Conservation (phyloP, 2,113 vertebrate genomes). For the Albula glossodonta region DNA sequence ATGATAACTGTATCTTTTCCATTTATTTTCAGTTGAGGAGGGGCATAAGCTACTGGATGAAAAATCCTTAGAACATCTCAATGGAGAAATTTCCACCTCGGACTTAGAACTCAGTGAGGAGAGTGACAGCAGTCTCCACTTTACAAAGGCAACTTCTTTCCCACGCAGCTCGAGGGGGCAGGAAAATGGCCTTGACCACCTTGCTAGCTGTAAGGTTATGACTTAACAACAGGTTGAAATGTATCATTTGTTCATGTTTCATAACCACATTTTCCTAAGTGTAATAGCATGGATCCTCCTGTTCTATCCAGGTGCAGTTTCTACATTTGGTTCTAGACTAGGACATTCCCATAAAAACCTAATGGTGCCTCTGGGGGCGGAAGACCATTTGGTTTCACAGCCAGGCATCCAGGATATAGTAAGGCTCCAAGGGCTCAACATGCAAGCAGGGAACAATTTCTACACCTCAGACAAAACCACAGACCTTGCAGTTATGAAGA, state of each 20-base stretch:
- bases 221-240: not conserved
- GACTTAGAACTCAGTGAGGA: conserved; percentile 71
- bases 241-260: not conserved
- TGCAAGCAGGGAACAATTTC: not conserved
- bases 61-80: conserved; percentile 38
- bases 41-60: conserved; percentile 60
- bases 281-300: not conserved
- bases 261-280: not conserved
- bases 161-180: not conserved
- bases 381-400: too few species aligned
- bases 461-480: not conserved
- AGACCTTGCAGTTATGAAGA: not conserved
- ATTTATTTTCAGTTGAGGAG: conserved; percentile 53
- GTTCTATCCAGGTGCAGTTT: not conserved
- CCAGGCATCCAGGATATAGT: too few species aligned
- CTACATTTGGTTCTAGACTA: not conserved
- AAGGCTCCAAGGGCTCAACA: not conserved
- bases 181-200: not conserved
- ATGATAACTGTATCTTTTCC: not conserved
- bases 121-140: conserved; percentile 57
- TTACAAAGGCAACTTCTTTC: conserved; percentile 6
- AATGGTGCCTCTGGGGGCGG: too few species aligned
- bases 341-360: not conserved
- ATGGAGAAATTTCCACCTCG: conserved; percentile 42
- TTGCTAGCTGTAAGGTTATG: not conserved